Base-by-base conservation (phyloP, 2,797 vertebrate genomes). In the Atherinosoma microstoma region DNA sequence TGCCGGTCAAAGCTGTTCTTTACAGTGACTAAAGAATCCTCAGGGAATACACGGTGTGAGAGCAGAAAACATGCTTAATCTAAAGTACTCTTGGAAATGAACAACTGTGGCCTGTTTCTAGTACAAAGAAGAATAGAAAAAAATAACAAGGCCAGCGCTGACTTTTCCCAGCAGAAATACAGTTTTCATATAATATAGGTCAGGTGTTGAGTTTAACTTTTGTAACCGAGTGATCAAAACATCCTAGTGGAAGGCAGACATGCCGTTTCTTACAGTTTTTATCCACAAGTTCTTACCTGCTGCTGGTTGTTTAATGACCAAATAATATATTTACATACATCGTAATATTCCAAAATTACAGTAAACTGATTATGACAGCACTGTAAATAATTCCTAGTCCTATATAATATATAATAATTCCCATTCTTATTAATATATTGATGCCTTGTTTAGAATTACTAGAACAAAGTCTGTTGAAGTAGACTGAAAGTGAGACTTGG, bases 221-320 rank as follows among this genome's bases (percentile, higher is more conserved):
- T 74, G 45, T 15, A 67, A 58, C 66, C 29, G 9, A 36, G 34
- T 72, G 49, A 82, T 78, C 74, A 58, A 72, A 80, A 67, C 32
- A 64, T 30, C 4, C 58, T 20, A 0, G 22, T 13, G 7, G 22
- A 76, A 38, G 47, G 22, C 34, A 45, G 45, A 24, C 34, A 24
- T 68, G 64, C 58, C 66, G 70, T 15, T 72, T 75, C 32, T 67
- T 62, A 73, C 57, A 69, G 24, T 66, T 20, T 27, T 59, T 66
- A 66, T 79, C 15, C 34, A 65, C 20, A 63, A 22, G 30, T 54
- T 34, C 34, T 22, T 18, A 42, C 34, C n/a, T 66, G 30, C 29
- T 59, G 51, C 2, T 57, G 12, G 7, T 30, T 70, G 10, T 13
- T 49, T 29, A 34, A 24, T 32, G n/a, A 27, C 2, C 22, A 36